Conservation (phyloP, 2,888 invertebrate genomes). For the Glyphotaelius pellucidus region DNA sequence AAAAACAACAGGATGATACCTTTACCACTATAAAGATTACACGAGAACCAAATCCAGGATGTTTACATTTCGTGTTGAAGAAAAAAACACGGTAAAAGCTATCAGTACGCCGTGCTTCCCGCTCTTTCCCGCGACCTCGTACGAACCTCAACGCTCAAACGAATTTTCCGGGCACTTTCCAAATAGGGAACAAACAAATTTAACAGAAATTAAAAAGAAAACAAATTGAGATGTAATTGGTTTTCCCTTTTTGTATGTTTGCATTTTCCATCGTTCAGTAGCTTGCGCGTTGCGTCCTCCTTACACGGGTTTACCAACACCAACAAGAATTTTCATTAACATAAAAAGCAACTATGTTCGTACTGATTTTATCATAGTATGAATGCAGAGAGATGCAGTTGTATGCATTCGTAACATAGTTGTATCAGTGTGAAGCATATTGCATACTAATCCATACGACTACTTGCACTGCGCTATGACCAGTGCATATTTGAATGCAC, state of each 20-base stretch:
- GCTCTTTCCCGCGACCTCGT: background rate
- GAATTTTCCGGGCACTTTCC: background rate
- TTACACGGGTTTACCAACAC: background rate
- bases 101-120: background rate
- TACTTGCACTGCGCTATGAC: background rate
- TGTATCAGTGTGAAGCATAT: background rate
- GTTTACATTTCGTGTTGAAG: too few species aligned
- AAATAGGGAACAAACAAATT: background rate
- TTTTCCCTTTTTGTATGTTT: background rate
- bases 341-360: background rate
- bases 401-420: background rate
- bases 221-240: background rate
- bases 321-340: background rate
- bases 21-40: too few species aligned
- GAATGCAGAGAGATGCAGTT: background rate
- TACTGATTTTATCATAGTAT: background rate
- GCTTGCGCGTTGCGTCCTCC: background rate
- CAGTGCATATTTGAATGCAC: background rate
- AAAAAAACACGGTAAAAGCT: background rate
- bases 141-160: background rate
- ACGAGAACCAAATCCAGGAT: too few species aligned
- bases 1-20: too few species aligned
- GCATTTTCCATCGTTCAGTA: background rate
- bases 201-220: background rate
- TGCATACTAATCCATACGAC: background rate